Conservation (phyloP, 2,113 vertebrate species). For the Lota lota region DNA sequence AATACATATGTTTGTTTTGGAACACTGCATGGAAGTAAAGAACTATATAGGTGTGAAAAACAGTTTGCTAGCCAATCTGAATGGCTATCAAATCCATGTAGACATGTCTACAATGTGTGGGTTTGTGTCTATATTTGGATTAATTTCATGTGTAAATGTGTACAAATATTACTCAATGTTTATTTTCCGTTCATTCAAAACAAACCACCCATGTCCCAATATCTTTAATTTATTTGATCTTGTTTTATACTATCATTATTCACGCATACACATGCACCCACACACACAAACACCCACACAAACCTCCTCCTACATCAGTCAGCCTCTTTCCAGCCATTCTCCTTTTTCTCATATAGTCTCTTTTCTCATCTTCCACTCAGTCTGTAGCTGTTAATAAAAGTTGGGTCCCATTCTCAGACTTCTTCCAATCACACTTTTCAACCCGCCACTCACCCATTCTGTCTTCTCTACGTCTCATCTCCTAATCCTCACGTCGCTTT, state of each 20-base stretch:
- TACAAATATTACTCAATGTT: not conserved
- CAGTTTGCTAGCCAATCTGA: slow-evolving; percentile 26
- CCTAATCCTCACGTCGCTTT: not conserved
- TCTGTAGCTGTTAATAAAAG: not conserved
- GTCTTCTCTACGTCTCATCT: not conserved
- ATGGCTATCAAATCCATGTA: slow-evolving; percentile 21
- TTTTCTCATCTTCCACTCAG: not conserved
- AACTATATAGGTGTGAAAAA: slow-evolving; percentile 17
- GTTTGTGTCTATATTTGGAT: not conserved
- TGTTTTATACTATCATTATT: not conserved
- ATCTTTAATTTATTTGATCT: not conserved
- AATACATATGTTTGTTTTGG: too few relatives aligned
- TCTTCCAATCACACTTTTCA: not conserved
- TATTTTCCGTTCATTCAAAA: not conserved
- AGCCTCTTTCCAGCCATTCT: not conserved
- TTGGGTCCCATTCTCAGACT: not conserved
- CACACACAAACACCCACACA: not conserved
- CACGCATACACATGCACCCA: not conserved
- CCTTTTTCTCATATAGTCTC: not conserved
- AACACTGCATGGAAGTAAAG: not conserved
- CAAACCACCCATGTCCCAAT: not conserved
- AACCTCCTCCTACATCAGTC: not conserved
- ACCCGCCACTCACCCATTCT: not conserved
- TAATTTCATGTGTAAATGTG: not conserved
- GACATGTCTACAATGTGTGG: not conserved